Conservation (phyloP, 2,888 invertebrate species). For the Cistogaster globosa region DNA sequence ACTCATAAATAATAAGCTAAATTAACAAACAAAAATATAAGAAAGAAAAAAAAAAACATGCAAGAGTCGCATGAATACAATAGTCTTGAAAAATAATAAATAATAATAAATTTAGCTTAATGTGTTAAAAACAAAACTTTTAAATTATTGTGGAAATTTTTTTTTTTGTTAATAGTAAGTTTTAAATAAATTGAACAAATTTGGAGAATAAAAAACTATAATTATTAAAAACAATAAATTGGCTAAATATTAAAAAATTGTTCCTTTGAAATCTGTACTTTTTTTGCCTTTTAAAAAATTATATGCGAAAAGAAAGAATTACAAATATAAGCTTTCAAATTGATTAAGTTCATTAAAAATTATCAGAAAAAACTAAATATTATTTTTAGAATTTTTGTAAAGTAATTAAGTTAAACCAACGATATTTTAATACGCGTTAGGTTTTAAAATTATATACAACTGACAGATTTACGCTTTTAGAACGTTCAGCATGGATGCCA, state of each 20-base stretch:
- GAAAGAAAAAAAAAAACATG: background rate
- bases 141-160: conserved; percentile 12
- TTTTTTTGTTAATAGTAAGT: conserved; percentile 27
- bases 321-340: too few species aligned
- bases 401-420: too few species aligned
- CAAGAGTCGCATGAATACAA: conserved; percentile 13
- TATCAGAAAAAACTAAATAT: too few species aligned
- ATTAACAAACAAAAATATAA: conserved; percentile 35
- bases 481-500: too few species aligned
- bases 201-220: background rate
- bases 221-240: background rate
- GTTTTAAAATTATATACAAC: too few species aligned
- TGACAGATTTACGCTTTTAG: too few species aligned
- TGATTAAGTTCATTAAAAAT: too few species aligned
- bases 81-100: conserved; percentile 17
- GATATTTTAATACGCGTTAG: too few species aligned
- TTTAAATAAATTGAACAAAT: conserved; percentile 10
- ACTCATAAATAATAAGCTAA: conserved; percentile 55
- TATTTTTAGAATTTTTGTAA: too few species aligned
- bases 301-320: too few species aligned
- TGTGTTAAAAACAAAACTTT: conserved; percentile 1
- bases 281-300: too few species aligned
- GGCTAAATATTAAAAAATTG: background rate
- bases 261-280: too few species aligned
- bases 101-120: conserved; percentile 15